These are phyloP conservation scores for Raphicerus campestris DNA, from an alignment of 2,113 vertebrate species.

Conservation along the genomic window DNA sequence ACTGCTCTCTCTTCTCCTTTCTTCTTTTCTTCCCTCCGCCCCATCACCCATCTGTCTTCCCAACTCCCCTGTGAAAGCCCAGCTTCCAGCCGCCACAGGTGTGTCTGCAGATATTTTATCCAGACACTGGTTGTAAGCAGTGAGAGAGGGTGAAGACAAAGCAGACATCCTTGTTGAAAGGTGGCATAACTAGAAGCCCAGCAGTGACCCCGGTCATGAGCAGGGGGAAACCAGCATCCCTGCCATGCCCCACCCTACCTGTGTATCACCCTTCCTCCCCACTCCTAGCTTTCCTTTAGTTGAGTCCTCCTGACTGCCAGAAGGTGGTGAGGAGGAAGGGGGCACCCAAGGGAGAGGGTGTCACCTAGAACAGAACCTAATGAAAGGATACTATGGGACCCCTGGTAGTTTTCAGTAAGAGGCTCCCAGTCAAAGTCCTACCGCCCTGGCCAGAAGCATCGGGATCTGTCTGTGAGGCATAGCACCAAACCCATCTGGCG, in stretches of 20 bases:
- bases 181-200: neutral
- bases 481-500: neutral
- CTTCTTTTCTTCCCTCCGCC: neutral
- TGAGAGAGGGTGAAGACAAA: neutral
- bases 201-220: neutral
- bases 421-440: neutral
- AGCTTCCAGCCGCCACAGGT: constrained; percentile 47
- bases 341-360: neutral
- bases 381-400: neutral
- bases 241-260: neutral
- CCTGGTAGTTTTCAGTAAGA: neutral
- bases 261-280: neutral
- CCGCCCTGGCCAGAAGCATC: neutral
- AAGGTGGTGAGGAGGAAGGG: neutral
- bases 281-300: neutral
- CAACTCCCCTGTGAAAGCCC: neutral
- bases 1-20: neutral
- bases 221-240: neutral
- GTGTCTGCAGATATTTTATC: constrained; percentile 66
- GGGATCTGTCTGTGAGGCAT: neutral
- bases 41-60: neutral
- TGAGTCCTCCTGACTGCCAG: neutral
- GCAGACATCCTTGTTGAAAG: constrained; percentile 15
- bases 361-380: neutral
- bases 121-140: constrained; percentile 24